Percentiles rank a stretch among this genome's conserved stretches.
Conservation (phyloP, 2,888 invertebrate species). For the Eueremaeus valkanovi region DNA sequence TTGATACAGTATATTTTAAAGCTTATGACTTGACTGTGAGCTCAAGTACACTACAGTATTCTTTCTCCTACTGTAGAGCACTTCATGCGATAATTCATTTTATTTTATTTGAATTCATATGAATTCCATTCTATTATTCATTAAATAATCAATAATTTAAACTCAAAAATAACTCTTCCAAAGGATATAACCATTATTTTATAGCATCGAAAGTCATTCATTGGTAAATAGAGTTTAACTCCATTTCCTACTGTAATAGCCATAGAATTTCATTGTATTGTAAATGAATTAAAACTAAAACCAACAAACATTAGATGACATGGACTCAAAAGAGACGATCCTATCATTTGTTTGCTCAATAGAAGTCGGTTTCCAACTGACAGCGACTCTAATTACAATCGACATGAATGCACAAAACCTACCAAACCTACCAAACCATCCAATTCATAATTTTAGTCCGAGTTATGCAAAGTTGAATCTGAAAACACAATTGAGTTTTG, state of each 20-base stretch:
- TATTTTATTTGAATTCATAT: too few species aligned
- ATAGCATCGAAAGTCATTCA: background rate
- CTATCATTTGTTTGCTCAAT: background rate
- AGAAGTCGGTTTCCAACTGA: background rate
- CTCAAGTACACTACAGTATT: too few species aligned
- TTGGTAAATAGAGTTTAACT: background rate
- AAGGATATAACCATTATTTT: too few species aligned
- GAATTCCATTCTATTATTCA: too few species aligned
- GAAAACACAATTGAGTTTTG: conserved; percentile 13
- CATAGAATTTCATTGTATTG: background rate
- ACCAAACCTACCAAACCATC: background rate
- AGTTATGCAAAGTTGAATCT: background rate
- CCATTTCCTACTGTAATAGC: background rate
- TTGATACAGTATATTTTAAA: too few species aligned
- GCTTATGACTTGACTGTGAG: too few species aligned
- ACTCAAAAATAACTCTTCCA: background rate
- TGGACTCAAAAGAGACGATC: background rate
- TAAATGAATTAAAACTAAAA: background rate
- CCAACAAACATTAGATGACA: conserved; percentile 5
- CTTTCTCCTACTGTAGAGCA: too few species aligned
- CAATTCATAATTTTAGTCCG: background rate
- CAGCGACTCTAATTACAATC: background rate
- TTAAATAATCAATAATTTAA: background rate
- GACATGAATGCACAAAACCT: background rate
- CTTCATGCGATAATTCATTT: too few species aligned